Evolutionary conservation across 2,888 invertebrate genomes (phyloP).

Genomic region (Hetaerina titia): DNA sequence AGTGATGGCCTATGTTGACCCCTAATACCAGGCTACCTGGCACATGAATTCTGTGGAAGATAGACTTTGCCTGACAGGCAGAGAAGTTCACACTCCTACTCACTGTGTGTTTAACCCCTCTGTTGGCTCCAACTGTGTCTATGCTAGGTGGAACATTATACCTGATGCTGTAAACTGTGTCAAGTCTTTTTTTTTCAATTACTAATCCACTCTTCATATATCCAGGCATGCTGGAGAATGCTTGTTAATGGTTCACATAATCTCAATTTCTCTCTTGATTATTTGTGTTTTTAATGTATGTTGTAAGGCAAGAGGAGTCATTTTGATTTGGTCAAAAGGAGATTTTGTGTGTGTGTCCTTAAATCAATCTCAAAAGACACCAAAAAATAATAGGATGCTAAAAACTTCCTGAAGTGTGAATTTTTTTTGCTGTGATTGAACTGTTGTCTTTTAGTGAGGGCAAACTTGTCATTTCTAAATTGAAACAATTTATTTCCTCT

Average conservation of each 20-base stretch:
- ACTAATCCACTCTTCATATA: conserved; percentile 23
- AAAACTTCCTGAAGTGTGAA: neutral
- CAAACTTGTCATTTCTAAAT: neutral
- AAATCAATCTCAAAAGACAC: neutral
- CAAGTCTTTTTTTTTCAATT: neutral
- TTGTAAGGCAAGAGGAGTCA: neutral
- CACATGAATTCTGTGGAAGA: conserved; percentile 1
- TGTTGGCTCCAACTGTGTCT: neutral
- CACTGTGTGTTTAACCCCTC: neutral
- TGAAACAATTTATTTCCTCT: neutral
- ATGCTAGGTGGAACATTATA: neutral
- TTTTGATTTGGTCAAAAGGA: neutral
- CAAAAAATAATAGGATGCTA: neutral
- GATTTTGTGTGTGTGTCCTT: neutral
- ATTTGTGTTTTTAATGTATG: neutral
- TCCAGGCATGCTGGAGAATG: conserved; percentile 24
- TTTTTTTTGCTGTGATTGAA: neutral
- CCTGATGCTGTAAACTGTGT: neutral
- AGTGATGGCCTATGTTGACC: conserved; percentile 18
- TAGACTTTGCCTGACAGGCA: neutral
- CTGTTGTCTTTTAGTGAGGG: neutral
- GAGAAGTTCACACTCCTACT: conserved; percentile 8
- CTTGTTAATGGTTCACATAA: neutral
- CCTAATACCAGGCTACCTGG: conserved; percentile 12
- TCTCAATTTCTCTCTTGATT: neutral